Evolutionary conservation across 2,797 vertebrate species (phyloP), one percentile per base, ranked within the genome.

Genomic region (Ptychobarbus kaznakovi): DNA sequence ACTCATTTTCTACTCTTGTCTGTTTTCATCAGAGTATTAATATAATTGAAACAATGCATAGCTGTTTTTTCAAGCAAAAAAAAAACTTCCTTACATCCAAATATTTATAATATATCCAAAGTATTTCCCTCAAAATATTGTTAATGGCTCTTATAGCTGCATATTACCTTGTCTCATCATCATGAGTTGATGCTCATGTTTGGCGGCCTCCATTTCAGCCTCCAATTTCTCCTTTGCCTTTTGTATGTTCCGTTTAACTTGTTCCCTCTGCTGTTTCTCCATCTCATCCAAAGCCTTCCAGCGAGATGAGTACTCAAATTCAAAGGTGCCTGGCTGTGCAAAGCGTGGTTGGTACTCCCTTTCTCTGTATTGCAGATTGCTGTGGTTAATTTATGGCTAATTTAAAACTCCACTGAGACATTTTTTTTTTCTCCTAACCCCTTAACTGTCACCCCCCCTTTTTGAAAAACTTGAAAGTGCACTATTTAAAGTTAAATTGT

Each of bases 221-320:
- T 99, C 98, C 86, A 99, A 95, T 89, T 99, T 99, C 91, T 99
- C 97, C 92, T 98, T 98, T 90, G 98, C 97, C 92, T 99, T 97
- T 91, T 94, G 94, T 84, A 99, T 99, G 92, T 97, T 99, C 91
- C 95, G 95, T 91, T 97, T 97, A 91, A 99, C 98, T 92, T 98
- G 98, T 10, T 98, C 97, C 28, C 96, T 93, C 82, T 99, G 98
- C 90, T 98, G 98, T 69, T 97, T 99, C 92, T 99, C 97, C 97
- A 99, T 97, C 92, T 99, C 98, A 79, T 98, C 96, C 51, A 99
- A 96, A 82, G 98, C 98, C 92, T 98, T 99, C 98, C 98, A 99
- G 82, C 98, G 97, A 77, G 97, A 99, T 7, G 97, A 96, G 89
- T 97, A 99, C 87, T 99, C 98, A 93, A 99, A 99, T 91, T 99